A percentile compares a stretch with the other conserved stretches of the same genome.
Evolutionary conservation across 2,113 vertebrate genomes (phyloP).

Genomic region (rabbit (Oryctolagus cuniculus)): mOryCun1.1 NC_091434.1:65461501-65462000

Average conservation of each 20-base stretch:
- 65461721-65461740: background rate
- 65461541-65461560: background rate
- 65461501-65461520: background rate
- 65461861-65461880: background rate
- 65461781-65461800: background rate
- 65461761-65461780: background rate
- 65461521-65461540: background rate
- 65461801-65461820: background rate
- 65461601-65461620: background rate
- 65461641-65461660: no score
- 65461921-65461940: background rate
- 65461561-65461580: background rate
- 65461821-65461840: background rate
- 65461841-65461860: conserved; percentile 25
- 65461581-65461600: no score
- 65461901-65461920: background rate
- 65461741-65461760: background rate
- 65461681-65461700: background rate
- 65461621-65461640: background rate
- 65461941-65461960: background rate
- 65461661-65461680: background rate
- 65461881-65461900: background rate
- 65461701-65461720: background rate
- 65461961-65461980: background rate
- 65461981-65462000: background rate